Base-by-base conservation (phyloP, 1,140 invertebrate genomes). In the Leptonema lineaticorne region DNA sequence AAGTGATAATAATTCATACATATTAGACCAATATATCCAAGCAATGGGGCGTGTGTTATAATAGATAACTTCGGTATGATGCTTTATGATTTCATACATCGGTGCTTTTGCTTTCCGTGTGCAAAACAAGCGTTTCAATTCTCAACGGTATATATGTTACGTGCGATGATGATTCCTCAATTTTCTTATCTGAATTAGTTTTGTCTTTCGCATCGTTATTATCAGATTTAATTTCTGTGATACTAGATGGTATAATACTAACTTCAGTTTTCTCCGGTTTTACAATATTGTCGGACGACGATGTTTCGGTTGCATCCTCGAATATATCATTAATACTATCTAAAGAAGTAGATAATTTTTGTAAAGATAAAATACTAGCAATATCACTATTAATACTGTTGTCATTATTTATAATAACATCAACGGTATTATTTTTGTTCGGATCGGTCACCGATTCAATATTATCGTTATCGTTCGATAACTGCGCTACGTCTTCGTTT, bases 41-140 rank as follows among this genome's bases (percentile, higher is more conserved):
- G 50, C 22, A 6, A 18, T 53, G 8, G 9, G 37, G 16, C 37
- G 37, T 41, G 9, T 2, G 9, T 11, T 14, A 14, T 41, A 14
- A 14, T 41, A 9, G 2, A 11, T 16, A 16, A 11, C 9, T 11
- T 41, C 37, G 37, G 11, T 16, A 33, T 5, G 11, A 48, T 48
- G 45, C 16, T 7, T 18, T 7, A 18, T 6, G 5, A 28, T 3
- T 71, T 78, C 76, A 82, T 16, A 82, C 81, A 73, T 82, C 81
- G 63, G 81, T 82, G 68, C 76, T 80, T 76, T 82, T 82, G 50
- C 71, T 73, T 50, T 68, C 68, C 3, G 71, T 69, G 46, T 69
- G 22, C 24, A 69, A 29, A 56, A 68, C 28, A 26, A 69, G 65
- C 7, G 67, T 28, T 24, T 72, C 70, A 1, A 67, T 6, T 45